Percentiles rank a stretch among this genome's conserved stretches.
phyloP scores from a whole-genome alignment of 2,797 vertebrate genomes.

The Acipenser ruthenus region DNA sequence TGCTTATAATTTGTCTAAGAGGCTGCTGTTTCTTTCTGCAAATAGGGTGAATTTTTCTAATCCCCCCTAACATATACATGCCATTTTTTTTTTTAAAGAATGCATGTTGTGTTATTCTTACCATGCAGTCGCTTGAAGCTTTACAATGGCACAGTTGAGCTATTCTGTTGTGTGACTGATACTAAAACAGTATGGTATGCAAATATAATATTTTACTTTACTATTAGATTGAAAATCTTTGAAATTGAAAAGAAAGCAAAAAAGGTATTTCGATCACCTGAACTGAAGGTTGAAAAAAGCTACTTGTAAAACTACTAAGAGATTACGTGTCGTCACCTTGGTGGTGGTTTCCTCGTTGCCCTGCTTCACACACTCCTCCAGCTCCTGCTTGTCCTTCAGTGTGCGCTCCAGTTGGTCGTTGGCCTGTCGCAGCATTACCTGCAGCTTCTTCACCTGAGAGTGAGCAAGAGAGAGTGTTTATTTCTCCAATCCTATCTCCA shows the following conservation, averaged over 20 bases:
- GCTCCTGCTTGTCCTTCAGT: constrained; percentile 75
- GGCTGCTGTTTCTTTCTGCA: too few species aligned
- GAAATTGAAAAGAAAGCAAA: background rate
- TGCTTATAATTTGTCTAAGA: too few species aligned
- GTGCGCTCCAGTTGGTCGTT: constrained; percentile 90
- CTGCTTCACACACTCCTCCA: constrained; percentile 79
- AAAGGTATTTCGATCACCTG: background rate
- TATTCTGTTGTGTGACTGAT: too few species aligned
- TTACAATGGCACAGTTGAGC: too few species aligned
- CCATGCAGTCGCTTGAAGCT: too few species aligned
- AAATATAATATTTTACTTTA: too few species aligned
- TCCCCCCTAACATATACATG: too few species aligned
- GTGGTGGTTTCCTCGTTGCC: constrained; percentile 74
- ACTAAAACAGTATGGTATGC: too few species aligned
- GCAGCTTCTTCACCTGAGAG: constrained; percentile 87
- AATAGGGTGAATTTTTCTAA: too few species aligned
- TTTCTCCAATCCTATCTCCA: too few species aligned
- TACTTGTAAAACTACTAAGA: background rate
- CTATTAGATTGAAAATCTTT: background rate
- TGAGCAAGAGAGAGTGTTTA: background rate
- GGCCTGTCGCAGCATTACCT: constrained; percentile 89
- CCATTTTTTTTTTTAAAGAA: too few species aligned
- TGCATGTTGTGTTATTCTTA: too few species aligned
- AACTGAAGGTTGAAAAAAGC: background rate
- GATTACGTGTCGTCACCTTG: constrained; percentile 58